Percentiles rank a stretch among this genome's conserved stretches.
These are phyloP conservation scores for Heliconius ethilla DNA, from an alignment of 2,888 invertebrate species.

Conservation along the genomic window DNA sequence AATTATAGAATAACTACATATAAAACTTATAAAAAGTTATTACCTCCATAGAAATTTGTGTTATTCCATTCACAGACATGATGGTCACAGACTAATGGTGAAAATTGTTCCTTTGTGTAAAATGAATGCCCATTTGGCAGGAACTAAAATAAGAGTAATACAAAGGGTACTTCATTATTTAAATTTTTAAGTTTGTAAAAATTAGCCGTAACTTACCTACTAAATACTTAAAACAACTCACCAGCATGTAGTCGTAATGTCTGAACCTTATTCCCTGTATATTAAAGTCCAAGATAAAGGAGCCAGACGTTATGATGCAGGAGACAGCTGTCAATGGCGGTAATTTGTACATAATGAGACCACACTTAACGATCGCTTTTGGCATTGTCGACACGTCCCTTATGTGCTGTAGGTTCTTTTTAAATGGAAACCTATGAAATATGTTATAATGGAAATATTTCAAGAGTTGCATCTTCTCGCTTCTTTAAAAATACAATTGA, in stretches of 20 bases:
- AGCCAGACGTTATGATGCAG: constrained; percentile 75
- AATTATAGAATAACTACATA: neutral
- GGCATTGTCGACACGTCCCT: constrained; percentile 70
- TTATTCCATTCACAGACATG: constrained; percentile 78
- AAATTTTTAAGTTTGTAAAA: too few relatives aligned
- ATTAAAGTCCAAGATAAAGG: constrained; percentile 76
- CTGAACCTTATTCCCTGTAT: constrained; percentile 73
- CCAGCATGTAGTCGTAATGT: constrained; percentile 71
- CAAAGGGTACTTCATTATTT: too few relatives aligned
- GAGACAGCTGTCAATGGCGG: constrained; percentile 73
- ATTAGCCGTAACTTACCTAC: neutral
- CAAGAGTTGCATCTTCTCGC: neutral
- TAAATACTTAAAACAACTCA: constrained; percentile 46
- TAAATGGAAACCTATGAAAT: constrained; percentile 69
- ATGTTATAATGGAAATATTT: neutral
- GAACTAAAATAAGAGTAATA: constrained; percentile 51
- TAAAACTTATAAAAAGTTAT: constrained; percentile 19
- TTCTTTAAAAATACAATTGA: neutral
- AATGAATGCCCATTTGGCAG: constrained; percentile 70
- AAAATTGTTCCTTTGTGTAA: constrained; percentile 68
- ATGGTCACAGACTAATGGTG: constrained; percentile 69
- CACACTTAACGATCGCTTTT: constrained; percentile 77
- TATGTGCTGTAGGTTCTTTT: constrained; percentile 69
- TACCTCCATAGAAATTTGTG: constrained; percentile 76
- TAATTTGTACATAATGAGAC: constrained; percentile 71